These are phyloP conservation scores for Atta texana DNA, from an alignment of 1,140 invertebrate genomes.

Conservation along the genomic window DNA sequence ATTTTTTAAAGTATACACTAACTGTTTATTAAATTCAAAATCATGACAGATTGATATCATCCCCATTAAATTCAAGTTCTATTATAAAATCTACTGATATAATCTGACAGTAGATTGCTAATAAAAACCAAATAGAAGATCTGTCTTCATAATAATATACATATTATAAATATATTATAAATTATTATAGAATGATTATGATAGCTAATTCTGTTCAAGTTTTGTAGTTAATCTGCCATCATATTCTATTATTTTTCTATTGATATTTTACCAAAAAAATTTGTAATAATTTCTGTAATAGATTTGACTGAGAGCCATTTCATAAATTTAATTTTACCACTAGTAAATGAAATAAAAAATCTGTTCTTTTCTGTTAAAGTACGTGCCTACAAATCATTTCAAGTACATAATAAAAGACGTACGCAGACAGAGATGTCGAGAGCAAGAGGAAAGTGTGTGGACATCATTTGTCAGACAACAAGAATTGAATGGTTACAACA, in stretches of 20 bases:
- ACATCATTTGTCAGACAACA: slow-evolving; percentile 78
- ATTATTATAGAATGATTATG: not conserved
- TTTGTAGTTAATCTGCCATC: not conserved
- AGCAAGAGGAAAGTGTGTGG: slow-evolving; percentile 80
- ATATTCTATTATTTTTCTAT: not conserved
- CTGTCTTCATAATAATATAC: not conserved
- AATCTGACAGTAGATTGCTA: not conserved
- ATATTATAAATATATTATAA: not conserved
- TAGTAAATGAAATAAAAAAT: not conserved
- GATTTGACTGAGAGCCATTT: not conserved
- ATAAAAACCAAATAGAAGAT: not conserved
- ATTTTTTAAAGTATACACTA: not conserved
- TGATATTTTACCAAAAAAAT: not conserved
- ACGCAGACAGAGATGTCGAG: slow-evolving; percentile 76
- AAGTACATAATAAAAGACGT: slow-evolving; percentile 82
- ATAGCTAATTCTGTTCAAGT: not conserved
- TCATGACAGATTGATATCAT: not conserved
- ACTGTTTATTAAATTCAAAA: not conserved
- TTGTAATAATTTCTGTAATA: not conserved
- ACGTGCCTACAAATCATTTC: slow-evolving; percentile 81
- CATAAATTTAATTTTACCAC: not conserved
- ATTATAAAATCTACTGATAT: not conserved
- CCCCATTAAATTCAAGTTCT: not conserved
- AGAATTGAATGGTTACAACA: slow-evolving; percentile 60
- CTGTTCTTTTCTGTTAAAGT: slow-evolving; percentile 75